Base-by-base conservation (phyloP, 2,797 vertebrate genomes). In the Clarias pachynema region DNA sequence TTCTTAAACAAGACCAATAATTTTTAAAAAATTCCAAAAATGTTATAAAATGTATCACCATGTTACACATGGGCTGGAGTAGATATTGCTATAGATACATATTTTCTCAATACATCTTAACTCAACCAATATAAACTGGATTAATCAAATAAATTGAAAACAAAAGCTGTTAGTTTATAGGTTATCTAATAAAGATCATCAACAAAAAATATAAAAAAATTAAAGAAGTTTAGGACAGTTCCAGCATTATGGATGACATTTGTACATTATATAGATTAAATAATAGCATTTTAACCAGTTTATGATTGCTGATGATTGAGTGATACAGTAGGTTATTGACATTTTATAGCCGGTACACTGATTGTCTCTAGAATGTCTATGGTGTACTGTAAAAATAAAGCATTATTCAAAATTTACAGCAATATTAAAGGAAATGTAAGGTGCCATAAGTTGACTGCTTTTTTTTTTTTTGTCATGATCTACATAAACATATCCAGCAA, bases 241-340 rank as follows among this genome's bases (percentile, higher is more conserved):
- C 44, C 10, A 12, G 44, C 44, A 12, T 49, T 12, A 49, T 12
- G 44, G 1, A 49, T 49, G 44, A 49, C 10, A 49, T 49, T 49
- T 49, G 10, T 49, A 49, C 44, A 49, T 8, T 62, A 34, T n/a
- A 14, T n/a, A 62, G 31, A 60, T 59, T 24, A 78, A 15, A 2
- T 31, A 31, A 31, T 31, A 31, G 31, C 31, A 31, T 31, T 31
- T 31, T 31, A 31, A 31, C 31, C 31, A 31, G 31, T 31, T 31
- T 31, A 31, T 31, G 31, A 31, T 31, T 31, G 31, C 31, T 31
- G 31, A 31, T 31, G 31, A 31, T 31, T 31, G 31, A 31, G 31
- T 63, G 1, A 79, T 62, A 79, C 31, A 40, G 59, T 79, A 79
- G 75, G 31, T 79, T 62, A 79, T 7, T 62, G 3, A 44, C 31